These are phyloP conservation scores for Agrilus cyanescens DNA, from an alignment of 2,888 invertebrate genomes.

Conservation along the genomic window DNA sequence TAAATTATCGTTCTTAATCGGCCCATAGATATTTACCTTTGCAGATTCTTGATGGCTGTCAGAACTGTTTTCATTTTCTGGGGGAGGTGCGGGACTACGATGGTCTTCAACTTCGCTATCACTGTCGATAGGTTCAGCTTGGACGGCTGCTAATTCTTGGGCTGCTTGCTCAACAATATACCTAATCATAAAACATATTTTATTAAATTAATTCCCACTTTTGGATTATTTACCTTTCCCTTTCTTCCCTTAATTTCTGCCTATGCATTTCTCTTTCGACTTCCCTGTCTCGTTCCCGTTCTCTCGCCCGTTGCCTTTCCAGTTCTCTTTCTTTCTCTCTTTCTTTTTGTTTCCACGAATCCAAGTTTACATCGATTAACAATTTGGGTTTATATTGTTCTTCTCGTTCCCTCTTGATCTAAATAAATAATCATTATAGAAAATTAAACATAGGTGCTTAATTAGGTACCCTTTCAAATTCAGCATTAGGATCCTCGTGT, in stretches of 20 bases:
- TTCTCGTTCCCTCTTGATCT: slow-evolving; percentile 63
- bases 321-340: slow-evolving; percentile 43
- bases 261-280: slow-evolving; percentile 52
- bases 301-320: slow-evolving; percentile 42
- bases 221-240: slow-evolving; percentile 26
- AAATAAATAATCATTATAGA: slow-evolving; percentile 3
- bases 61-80: slow-evolving; percentile 26
- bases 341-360: slow-evolving; percentile 48
- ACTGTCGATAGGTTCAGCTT: slow-evolving; percentile 65
- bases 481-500: slow-evolving; percentile 47
- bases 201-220: neutral
- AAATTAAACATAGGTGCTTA: too few species aligned
- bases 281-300: slow-evolving; percentile 79
- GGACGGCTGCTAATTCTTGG: slow-evolving; percentile 50
- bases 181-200: slow-evolving; percentile 19
- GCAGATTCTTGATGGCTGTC: slow-evolving; percentile 28
- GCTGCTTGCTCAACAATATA: slow-evolving; percentile 45
- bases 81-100: slow-evolving; percentile 30
- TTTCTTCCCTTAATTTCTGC: slow-evolving; percentile 31
- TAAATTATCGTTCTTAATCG: neutral
- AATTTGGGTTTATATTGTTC: slow-evolving; percentile 75
- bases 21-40: slow-evolving; percentile 21
- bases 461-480: slow-evolving; percentile 49
- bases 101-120: slow-evolving; percentile 43
- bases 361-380: slow-evolving; percentile 57